Evolutionary conservation across 2,888 invertebrate genomes (phyloP).

Genomic region (Pyrrhia umbra): DNA sequence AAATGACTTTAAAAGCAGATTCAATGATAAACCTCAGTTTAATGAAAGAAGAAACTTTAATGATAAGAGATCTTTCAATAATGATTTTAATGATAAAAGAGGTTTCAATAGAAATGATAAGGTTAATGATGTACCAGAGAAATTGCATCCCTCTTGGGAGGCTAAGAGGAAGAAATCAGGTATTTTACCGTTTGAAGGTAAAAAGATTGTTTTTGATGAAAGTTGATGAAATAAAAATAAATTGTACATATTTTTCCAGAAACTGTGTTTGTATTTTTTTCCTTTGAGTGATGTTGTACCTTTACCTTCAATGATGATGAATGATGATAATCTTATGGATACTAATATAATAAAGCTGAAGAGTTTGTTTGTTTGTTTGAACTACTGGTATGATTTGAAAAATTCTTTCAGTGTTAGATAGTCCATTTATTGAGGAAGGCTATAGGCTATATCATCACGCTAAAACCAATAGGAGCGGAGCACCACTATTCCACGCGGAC

Average conservation of each 20-base stretch:
- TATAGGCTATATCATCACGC: too few species aligned
- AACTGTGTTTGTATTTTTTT: not conserved
- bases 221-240: slow-evolving; percentile 57
- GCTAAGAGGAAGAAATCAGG: slow-evolving; percentile 86
- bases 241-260: slow-evolving; percentile 25
- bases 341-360: too few species aligned
- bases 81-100: slow-evolving; percentile 54
- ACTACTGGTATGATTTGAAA: too few species aligned
- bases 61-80: slow-evolving; percentile 53
- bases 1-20: slow-evolving; percentile 50
- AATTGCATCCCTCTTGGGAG: slow-evolving; percentile 89
- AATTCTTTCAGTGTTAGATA: too few species aligned
- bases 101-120: slow-evolving; percentile 55
- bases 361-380: too few species aligned
- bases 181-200: slow-evolving; percentile 85
- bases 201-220: slow-evolving; percentile 86
- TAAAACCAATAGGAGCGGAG: too few species aligned
- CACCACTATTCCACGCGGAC: too few species aligned
- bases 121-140: slow-evolving; percentile 72
- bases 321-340: too few species aligned
- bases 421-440: too few species aligned
- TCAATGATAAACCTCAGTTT: slow-evolving; percentile 37
- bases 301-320: too few species aligned
- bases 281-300: too few species aligned
- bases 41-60: slow-evolving; percentile 50